Evolutionary conservation across 2,797 vertebrate species (phyloP), one percentile per base, ranked within the genome.

Genomic region (Squalus acanthias): DNA sequence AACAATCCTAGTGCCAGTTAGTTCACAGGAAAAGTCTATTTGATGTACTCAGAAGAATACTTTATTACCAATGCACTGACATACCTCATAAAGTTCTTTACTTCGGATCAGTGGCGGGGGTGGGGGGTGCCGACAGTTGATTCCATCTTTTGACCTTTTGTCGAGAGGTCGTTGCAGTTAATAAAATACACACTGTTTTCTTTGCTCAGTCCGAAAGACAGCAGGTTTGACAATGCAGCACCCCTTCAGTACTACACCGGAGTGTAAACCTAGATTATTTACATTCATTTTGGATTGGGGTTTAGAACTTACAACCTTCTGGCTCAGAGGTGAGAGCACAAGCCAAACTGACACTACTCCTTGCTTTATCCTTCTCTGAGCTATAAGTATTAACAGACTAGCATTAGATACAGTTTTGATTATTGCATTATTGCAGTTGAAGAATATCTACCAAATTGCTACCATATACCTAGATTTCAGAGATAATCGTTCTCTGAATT

Each of bases 1-100:
- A 95, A 95, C 69, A 95, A 76, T 57, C 10, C 29, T 2, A 3
- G 46, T 74, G 46, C 94, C 69, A 57, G 69, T 95, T 74, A 74
- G 26, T n/a, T 95, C 70, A 76, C 50, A 95, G 50, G 46, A 53
- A 50, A 95, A 76, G 53, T 95, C 94, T 9, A 72, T 95, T 95
- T 95, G 91, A 93, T 93, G 65, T 69, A 93, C 65, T 46, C 22
- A 69, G 91, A 67, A 24, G 91, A 93, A 46, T n/a, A 69, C 65
- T 76, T 95, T 95, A 33, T 29, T n/a, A 9, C 50, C 70, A 57
- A 20, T 33, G 70, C 46, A 20, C 13, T 74, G 50, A 33, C 12
- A 95, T 70, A 70, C 22, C 50, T 95, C 69, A 93, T 74, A 95
- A 95, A 93, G 63, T 46, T 46, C 65, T 69, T 69, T 46, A 93